These are phyloP conservation scores for Turdus rufiventris DNA, from an alignment of 2,113 vertebrate species.

Conservation along the genomic window DNA sequence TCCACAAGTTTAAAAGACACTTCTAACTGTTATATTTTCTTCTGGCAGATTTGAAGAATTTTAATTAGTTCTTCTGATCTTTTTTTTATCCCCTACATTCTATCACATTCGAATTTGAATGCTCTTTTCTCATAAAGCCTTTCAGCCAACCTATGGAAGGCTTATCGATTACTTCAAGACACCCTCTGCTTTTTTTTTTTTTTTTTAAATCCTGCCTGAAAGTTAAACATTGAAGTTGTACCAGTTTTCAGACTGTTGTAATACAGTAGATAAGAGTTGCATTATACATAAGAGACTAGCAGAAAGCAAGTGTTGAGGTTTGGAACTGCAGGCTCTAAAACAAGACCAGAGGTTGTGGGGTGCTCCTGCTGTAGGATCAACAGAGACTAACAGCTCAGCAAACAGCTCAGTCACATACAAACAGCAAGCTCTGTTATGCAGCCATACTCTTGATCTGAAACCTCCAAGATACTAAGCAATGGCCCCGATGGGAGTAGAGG, in stretches of 20 bases:
- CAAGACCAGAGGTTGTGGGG: not conserved
- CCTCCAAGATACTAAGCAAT: not conserved
- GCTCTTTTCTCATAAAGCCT: not conserved
- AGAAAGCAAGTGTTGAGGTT: not conserved
- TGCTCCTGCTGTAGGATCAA: not conserved
- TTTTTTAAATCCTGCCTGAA: not conserved
- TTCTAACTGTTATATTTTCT: constrained; percentile 1
- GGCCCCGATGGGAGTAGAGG: not conserved
- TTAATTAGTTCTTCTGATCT: not conserved
- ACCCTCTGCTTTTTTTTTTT: not conserved
- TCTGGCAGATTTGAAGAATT: not conserved
- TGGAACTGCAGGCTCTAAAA: not conserved
- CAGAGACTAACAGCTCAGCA: rapidly evolving
- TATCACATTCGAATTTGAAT: not conserved
- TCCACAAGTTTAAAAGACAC: not conserved
- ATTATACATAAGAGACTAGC: not conserved
- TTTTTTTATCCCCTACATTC: not conserved
- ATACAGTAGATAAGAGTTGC: not conserved
- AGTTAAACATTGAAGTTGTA: not conserved
- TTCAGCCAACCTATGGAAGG: not conserved
- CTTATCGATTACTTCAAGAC: not conserved
- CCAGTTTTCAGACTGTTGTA: not conserved
- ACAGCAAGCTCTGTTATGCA: not conserved
- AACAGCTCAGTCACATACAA: not conserved
- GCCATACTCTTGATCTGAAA: not conserved